phyloP scores from a whole-genome alignment of 2,888 invertebrate genomes.

The Amiota minor region DNA sequence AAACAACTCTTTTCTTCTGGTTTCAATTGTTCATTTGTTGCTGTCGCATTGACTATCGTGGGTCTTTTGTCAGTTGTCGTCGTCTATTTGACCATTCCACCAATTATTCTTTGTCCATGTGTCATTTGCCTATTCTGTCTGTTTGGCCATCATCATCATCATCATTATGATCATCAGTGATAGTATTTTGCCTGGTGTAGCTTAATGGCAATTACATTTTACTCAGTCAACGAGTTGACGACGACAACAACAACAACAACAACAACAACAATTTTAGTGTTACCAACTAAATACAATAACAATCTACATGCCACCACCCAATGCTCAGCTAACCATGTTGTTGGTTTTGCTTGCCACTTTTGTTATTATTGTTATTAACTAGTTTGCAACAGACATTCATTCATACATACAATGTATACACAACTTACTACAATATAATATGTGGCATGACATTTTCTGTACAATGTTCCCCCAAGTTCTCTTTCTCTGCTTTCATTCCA shows the following conservation, averaged over 20 bases:
- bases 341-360: constrained; percentile 48
- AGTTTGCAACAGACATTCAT: constrained; percentile 59
- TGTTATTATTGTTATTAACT: constrained; percentile 57
- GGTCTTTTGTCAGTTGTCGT: constrained; percentile 10
- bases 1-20: not conserved
- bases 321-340: constrained; percentile 15
- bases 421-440: constrained; percentile 3
- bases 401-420: not conserved
- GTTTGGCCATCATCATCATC: too few species aligned
- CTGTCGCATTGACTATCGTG: not conserved
- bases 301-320: not conserved
- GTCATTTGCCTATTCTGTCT: too few species aligned
- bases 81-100: not conserved
- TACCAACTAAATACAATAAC: not conserved
- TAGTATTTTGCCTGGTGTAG: not conserved
- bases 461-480: not conserved
- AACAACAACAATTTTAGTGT: constrained; percentile 19
- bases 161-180: too few species aligned
- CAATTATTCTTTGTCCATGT: not conserved
- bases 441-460: not conserved
- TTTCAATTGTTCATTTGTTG: not conserved
- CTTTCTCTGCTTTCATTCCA: not conserved
- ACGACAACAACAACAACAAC: constrained; percentile 7
- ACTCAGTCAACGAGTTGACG: constrained; percentile 6
- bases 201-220: constrained; percentile 20